These are phyloP conservation scores for Cacatua alba DNA, from an alignment of 2,113 vertebrate species.

Conservation along the genomic window DNA sequence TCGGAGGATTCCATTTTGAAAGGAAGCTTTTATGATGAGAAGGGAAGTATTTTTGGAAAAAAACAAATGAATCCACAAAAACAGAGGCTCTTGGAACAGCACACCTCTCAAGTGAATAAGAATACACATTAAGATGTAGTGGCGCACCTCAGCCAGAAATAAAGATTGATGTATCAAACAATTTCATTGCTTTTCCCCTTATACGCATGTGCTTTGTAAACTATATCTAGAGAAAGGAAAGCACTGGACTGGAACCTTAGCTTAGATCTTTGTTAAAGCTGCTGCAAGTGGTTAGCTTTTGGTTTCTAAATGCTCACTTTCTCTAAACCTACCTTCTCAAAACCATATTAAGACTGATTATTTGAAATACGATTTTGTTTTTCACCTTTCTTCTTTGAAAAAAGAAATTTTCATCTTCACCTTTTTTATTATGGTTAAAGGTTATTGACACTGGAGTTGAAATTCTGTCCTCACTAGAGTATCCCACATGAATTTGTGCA, in stretches of 20 bases:
- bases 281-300: not conserved
- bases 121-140: not conserved
- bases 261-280: not conserved
- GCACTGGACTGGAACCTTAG: not conserved
- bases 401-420: not conserved
- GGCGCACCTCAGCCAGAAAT: not conserved
- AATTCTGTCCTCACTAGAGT: not conserved
- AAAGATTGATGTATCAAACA: not conserved
- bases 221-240: not conserved
- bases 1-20: not conserved
- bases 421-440: not conserved
- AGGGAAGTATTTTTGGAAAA: not conserved
- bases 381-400: not conserved
- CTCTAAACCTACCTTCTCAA: not conserved
- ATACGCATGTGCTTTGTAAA: not conserved
- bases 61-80: not conserved
- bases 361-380: not conserved
- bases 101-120: not conserved
- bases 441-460: not conserved
- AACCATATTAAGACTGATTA: not conserved
- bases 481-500: not conserved
- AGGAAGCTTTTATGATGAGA: not conserved
- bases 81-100: not conserved
- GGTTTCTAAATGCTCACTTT: not conserved
- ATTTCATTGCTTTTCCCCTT: not conserved